Conservation (phyloP, 2,888 invertebrate genomes). For the Chelonus formosanus region DNA sequence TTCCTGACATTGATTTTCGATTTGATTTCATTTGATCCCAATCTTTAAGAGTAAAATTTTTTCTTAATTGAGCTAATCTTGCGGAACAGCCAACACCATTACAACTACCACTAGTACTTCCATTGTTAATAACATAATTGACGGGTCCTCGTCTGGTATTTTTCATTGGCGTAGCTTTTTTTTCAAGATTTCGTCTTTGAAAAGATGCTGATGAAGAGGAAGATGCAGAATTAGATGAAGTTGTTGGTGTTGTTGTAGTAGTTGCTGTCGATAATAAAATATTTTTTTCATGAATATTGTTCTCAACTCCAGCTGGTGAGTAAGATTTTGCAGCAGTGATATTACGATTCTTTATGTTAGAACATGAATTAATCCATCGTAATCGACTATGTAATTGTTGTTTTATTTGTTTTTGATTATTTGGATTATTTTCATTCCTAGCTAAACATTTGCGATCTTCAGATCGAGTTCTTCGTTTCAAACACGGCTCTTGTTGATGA, state of each 20-base stretch:
- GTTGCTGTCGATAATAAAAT: not conserved
- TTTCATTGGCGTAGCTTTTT: slow-evolving; percentile 59
- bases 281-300: no score
- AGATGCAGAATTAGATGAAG: slow-evolving; percentile 3
- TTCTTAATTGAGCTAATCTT: slow-evolving; percentile 48
- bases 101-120: no score
- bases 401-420: slow-evolving; percentile 54
- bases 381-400: slow-evolving; percentile 39
- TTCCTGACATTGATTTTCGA: slow-evolving; percentile 36
- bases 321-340: not conserved
- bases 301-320: not conserved
- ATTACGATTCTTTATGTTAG: slow-evolving; percentile 13
- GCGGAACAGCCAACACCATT: no score
- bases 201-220: slow-evolving; percentile 40
- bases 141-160: slow-evolving; percentile 58
- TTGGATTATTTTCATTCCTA: slow-evolving; percentile 64
- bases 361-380: slow-evolving; percentile 47
- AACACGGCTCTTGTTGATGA: slow-evolving; percentile 43
- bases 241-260: not conserved
- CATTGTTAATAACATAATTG: slow-evolving; percentile 39
- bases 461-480: slow-evolving; percentile 57
- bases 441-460: slow-evolving; percentile 49
- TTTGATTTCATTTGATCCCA: slow-evolving; percentile 55
- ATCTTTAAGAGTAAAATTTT: slow-evolving; percentile 53
- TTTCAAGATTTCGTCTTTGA: slow-evolving; percentile 59